Base-by-base conservation (phyloP, 1,140 invertebrate genomes). In the Heliconius himera region DNA sequence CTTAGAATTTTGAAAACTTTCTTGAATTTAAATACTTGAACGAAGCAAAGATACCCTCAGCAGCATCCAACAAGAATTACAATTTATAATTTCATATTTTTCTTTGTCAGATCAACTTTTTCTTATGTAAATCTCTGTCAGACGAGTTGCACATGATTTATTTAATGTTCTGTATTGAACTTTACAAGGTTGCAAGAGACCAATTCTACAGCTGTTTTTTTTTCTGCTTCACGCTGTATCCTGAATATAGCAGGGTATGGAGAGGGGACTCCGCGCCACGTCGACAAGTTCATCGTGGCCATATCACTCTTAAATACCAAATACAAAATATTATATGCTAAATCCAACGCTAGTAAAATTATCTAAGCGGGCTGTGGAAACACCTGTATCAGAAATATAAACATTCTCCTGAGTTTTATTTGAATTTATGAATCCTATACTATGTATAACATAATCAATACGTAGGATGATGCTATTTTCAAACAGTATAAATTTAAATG, bases 21-120 rank as follows among this genome's bases (percentile, higher is more conserved):
- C 9, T 26, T 26, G 11, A 26, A 66, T 66, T n/a, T 29, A n/a
- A 29, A 60, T 29, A 66, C 22, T 29, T n/a, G 11, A 26, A 66
- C 26, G n/a, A 29, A 29, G 26, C 3, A 66, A 9, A 56, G 8
- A 66, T 29, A 29, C 11, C 13, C 11, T 66, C 60, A 66, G 0
- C 60, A 66, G 60, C 22, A 29, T 11, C 26, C 60, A 1, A 9
- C 54, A 66, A 3, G 11, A 29, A 66, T 66, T 66, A 66, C 1
- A 66, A 66, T 66, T 66, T 66, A 66, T 66, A 66, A 66, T 66
- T 66, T 26, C 5, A 66, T 66, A 22, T 29, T 66, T 66, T 26
- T 26, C 60, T 66, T 22, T 66, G 60, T 29, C 60, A 26, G n/a
- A 66, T 22, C n/a, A 66, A 16, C 60, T 66, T 66, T 29, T 66